Evolutionary conservation across 2,888 invertebrate species (phyloP).

Genomic region (Unio delphinus): DNA sequence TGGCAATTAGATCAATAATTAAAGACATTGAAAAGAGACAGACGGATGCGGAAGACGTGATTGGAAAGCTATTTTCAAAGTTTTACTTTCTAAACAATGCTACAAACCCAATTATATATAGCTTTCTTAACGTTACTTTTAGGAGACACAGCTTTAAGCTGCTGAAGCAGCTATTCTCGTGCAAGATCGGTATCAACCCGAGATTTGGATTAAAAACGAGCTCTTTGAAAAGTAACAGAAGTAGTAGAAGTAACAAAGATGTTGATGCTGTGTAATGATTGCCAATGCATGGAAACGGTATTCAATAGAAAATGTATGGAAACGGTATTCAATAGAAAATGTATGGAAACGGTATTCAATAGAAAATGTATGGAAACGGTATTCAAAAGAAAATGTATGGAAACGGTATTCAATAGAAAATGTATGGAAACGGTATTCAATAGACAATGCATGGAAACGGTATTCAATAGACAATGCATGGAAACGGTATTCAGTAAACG

Average conservation of each 20-base stretch:
- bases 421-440: no score
- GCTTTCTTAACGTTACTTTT: conserved; percentile 41
- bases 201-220: conserved; percentile 20
- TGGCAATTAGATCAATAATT: conserved; percentile 33
- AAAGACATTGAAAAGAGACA: conserved; percentile 31
- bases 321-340: no score
- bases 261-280: conserved; percentile 6
- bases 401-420: no score
- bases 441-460: no score
- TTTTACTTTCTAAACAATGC: conserved; percentile 42
- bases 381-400: no score
- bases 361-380: no score
- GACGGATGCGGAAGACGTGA: conserved; percentile 30
- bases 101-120: conserved; percentile 43
- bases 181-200: conserved; percentile 9
- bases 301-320: no score
- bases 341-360: no score
- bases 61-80: conserved; percentile 39
- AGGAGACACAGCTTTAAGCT: conserved; percentile 28
- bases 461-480: no score
- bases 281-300: no score
- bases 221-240: conserved; percentile 26
- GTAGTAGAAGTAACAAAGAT: conserved; percentile 26
- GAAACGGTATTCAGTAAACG: no score
- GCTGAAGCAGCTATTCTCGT: conserved; percentile 22